Conservation (phyloP, 1,140 invertebrate species). For the Drosophila ohnishii region DNA sequence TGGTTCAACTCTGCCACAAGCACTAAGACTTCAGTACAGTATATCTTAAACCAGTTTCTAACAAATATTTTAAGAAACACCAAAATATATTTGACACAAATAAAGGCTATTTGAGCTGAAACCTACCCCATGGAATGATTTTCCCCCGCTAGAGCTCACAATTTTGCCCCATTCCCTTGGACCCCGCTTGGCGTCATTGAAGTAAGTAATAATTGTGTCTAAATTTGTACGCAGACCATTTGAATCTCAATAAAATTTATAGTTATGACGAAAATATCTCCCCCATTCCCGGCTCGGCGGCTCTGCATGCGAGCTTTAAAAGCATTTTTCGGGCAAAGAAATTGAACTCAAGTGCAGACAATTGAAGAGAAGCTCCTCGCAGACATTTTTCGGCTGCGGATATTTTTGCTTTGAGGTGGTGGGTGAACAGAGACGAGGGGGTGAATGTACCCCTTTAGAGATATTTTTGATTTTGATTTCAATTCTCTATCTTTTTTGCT, state of each 20-base stretch:
- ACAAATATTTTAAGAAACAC: background rate
- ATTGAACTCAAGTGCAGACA: slow-evolving; percentile 82
- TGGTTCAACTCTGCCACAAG: background rate
- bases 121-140: slow-evolving; percentile 30
- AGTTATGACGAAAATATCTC: slow-evolving; percentile 68
- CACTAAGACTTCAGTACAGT: background rate
- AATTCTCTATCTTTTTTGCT: slow-evolving; percentile 52
- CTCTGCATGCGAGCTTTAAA: slow-evolving; percentile 54
- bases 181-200: slow-evolving; percentile 42
- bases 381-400: slow-evolving; percentile 50
- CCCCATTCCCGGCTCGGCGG: background rate
- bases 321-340: slow-evolving; percentile 70
- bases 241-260: slow-evolving; percentile 76
- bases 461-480: slow-evolving; percentile 49
- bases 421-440: background rate
- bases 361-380: slow-evolving; percentile 74
- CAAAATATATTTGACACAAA: background rate
- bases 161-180: background rate
- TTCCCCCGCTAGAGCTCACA: background rate
- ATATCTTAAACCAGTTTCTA: background rate
- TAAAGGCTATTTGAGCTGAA: background rate
- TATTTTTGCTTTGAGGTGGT: slow-evolving; percentile 42
- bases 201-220: slow-evolving; percentile 78
- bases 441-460: slow-evolving; percentile 30
- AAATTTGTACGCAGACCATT: slow-evolving; percentile 76